Conservation (phyloP, 1,140 invertebrate species). For the Drosophila subobscura region DNA sequence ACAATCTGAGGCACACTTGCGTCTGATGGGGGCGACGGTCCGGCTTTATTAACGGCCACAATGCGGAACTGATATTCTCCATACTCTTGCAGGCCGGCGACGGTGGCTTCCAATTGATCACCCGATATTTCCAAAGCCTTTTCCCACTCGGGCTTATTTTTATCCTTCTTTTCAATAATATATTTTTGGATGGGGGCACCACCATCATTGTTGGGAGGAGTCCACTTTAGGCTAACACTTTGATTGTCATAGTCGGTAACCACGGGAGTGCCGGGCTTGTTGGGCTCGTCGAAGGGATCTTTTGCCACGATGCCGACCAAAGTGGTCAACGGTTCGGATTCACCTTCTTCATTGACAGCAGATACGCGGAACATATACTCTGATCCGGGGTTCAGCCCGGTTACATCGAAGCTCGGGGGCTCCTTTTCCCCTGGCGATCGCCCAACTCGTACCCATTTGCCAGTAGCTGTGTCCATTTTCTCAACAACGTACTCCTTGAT, state of each 20-base stretch:
- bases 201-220: constrained; percentile 94
- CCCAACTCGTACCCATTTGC: constrained; percentile 95
- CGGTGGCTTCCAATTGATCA: constrained; percentile 89
- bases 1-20: constrained; percentile 96
- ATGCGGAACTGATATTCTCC: constrained; percentile 98
- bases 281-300: constrained; percentile 96
- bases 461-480: constrained; percentile 95
- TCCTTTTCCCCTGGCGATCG: constrained; percentile 88
- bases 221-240: constrained; percentile 97
- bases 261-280: constrained; percentile 95
- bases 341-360: constrained; percentile 97
- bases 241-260: constrained; percentile 97
- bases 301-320: constrained; percentile 94
- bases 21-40: constrained; percentile 95
- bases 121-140: constrained; percentile 94
- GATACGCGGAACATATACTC: constrained; percentile 98
- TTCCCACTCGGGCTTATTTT: constrained; percentile 95
- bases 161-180: constrained; percentile 98
- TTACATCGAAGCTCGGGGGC: constrained; percentile 93
- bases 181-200: constrained; percentile 98
- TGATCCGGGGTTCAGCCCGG: constrained; percentile 93
- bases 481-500: constrained; percentile 98
- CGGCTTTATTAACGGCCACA: constrained; percentile 98
- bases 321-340: constrained; percentile 95
- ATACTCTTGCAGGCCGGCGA: constrained; percentile 94